These are phyloP conservation scores for Andrena camellia DNA, from an alignment of 2,888 invertebrate species.

Conservation along the genomic window DNA sequence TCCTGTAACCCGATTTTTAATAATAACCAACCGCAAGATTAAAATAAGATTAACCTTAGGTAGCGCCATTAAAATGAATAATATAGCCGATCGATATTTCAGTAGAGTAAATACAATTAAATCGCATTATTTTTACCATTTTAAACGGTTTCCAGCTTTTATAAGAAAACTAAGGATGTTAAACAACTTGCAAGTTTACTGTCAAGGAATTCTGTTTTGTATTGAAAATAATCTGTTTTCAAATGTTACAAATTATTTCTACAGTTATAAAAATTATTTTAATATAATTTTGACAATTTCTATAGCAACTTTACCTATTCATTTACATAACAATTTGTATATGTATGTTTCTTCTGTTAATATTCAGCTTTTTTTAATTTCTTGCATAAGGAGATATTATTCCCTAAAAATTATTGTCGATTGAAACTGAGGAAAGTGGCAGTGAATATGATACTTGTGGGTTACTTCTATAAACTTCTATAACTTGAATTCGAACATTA, in stretches of 20 bases:
- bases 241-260: too few species aligned
- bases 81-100: neutral
- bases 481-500: neutral
- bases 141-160: neutral
- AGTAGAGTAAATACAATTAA: neutral
- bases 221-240: too few species aligned
- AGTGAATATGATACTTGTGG: neutral
- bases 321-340: too few species aligned
- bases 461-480: neutral
- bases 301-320: too few species aligned
- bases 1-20: constrained; percentile 13
- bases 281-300: too few species aligned
- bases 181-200: too few species aligned
- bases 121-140: neutral
- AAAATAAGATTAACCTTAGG: constrained; percentile 20
- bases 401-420: neutral
- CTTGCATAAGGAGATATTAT: too few species aligned
- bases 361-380: neutral
- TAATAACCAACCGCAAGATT: constrained; percentile 1
- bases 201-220: too few species aligned
- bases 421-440: neutral
- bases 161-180: neutral
- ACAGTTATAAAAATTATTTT: too few species aligned
- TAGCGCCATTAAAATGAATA: neutral
- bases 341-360: neutral